Conservation (phyloP, 2,888 invertebrate genomes). For the Archips xylosteana region DNA sequence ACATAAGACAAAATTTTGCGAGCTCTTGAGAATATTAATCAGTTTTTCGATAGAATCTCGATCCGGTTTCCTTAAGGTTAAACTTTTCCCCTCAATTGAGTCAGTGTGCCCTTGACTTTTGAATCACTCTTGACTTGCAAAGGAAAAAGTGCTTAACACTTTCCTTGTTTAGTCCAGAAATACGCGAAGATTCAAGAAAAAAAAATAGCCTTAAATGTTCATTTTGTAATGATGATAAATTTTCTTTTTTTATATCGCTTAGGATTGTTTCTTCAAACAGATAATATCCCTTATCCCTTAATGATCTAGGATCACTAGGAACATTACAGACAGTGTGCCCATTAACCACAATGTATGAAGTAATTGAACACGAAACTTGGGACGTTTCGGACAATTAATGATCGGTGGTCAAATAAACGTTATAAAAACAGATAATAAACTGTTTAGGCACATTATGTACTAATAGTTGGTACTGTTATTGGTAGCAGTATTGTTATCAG, state of each 20-base stretch:
- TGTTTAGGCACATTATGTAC: not conserved
- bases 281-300: not conserved
- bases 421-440: conserved; percentile 4
- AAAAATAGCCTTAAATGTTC: too few relatives aligned
- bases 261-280: not conserved
- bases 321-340: not conserved
- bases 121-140: conserved; percentile 15
- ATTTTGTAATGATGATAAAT: too few relatives aligned
- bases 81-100: conserved; percentile 9
- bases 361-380: conserved; percentile 13
- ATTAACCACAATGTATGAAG: conserved; percentile 4
- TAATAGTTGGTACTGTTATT: not conserved
- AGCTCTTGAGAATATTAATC: not conserved
- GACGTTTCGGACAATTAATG: not conserved
- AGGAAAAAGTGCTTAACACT: conserved; percentile 3
- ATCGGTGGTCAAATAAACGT: conserved; percentile 6
- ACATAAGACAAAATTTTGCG: not conserved
- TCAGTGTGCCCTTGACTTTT: not conserved
- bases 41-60: not conserved
- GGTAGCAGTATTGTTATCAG: not conserved
- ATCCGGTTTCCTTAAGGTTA: not conserved
- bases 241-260: not conserved
- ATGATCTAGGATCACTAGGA: not conserved
- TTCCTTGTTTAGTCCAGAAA: not conserved
- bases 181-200: not conserved